phyloP scores from a whole-genome alignment of 2,113 vertebrate species.

The Stomatorhinus ivindoensis region DNA sequence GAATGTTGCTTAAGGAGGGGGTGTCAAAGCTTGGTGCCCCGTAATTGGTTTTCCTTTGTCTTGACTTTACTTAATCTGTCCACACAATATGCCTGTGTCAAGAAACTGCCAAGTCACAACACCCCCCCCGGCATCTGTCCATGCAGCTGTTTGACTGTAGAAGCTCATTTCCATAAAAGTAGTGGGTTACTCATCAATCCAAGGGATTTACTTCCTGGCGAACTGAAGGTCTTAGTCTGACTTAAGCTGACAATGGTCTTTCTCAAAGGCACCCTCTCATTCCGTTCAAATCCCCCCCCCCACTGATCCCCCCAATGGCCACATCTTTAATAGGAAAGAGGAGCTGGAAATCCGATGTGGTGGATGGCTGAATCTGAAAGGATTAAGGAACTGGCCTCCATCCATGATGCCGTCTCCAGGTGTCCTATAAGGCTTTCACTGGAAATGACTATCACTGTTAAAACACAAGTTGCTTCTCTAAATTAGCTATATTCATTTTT shows the following conservation, averaged over 20 bases:
- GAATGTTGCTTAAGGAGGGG: not conserved
- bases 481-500: not conserved
- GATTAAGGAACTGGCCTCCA: slow-evolving; percentile 41
- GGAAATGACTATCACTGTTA: not conserved
- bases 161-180: slow-evolving; percentile 20
- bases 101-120: not conserved
- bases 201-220: slow-evolving; percentile 28
- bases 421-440: not conserved
- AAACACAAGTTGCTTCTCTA: not conserved
- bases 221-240: slow-evolving; percentile 8
- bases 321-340: slow-evolving; percentile 56
- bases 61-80: not conserved
- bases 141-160: not conserved
- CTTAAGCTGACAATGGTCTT: slow-evolving; percentile 28
- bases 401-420: slow-evolving; percentile 8
- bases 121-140: not conserved
- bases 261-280: slow-evolving; percentile 14
- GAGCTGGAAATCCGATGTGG: slow-evolving; percentile 35
- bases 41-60: not conserved
- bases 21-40: not conserved
- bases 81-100: not conserved
- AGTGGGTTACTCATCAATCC: not conserved
- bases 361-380: slow-evolving; percentile 42
- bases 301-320: not conserved
- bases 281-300: not conserved